These are phyloP conservation scores for Oreochromis tanganicae DNA, from an alignment of 2,113 vertebrate species.

Conservation along the genomic window DNA sequence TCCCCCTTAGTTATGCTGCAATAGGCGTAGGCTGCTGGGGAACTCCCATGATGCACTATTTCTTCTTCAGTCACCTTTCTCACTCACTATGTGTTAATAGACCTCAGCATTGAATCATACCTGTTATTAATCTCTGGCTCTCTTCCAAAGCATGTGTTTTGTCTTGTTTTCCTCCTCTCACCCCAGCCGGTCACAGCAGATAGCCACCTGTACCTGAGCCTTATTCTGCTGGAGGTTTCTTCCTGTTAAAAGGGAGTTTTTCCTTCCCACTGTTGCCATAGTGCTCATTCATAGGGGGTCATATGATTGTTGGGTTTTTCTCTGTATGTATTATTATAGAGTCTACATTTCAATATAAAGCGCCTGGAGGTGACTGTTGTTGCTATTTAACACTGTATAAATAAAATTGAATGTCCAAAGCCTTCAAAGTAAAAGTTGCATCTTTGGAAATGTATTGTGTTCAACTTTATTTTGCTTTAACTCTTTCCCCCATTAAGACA, in stretches of 20 bases:
- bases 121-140: not conserved
- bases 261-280: not conserved
- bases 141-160: not conserved
- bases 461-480: not conserved
- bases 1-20: not conserved
- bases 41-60: not conserved
- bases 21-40: not conserved
- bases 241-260: not conserved
- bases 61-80: not conserved
- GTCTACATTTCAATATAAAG: not conserved
- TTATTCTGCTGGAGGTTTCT: not conserved
- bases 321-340: not conserved
- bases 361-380: fast-evolving
- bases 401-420: not conserved
- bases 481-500: not conserved
- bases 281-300: not conserved
- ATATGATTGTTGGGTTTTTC: not conserved
- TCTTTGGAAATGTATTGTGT: not conserved
- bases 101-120: not conserved
- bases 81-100: not conserved
- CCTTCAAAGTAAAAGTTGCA: not conserved
- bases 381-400: no score
- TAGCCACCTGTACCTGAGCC: not conserved
- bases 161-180: not conserved
- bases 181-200: not conserved